Evolutionary conservation across 1,140 invertebrate species (phyloP), one percentile per base, ranked within the genome.

Genomic region (Drosophila sturtevanti): DNA sequence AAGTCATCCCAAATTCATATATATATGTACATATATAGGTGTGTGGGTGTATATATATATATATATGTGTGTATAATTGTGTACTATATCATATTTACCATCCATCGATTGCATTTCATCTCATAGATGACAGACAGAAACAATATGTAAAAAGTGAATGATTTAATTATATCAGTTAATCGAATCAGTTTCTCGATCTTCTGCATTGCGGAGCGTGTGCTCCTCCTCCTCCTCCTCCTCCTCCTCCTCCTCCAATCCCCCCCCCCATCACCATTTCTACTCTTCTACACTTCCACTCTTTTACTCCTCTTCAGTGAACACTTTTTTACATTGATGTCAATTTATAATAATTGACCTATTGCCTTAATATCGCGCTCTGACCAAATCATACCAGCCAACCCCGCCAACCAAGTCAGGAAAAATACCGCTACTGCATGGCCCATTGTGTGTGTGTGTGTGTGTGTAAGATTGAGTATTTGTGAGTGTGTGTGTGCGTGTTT

Each of bases 321-420:
- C 65, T 68, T 78, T 85, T 78, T 89, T 85, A 91, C 81, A 91
- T 90, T 89, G 86, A 89, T 90, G 84, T 84, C 84, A 90, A 90
- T 90, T 90, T 90, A 90, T 81, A 82, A 89, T 73, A 90, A 90
- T 90, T 90, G 89, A 90, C 89, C 89, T 90, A 90, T 90, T 90
- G 89, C 84, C 89, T 89, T 89, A 90, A 86, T 90, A 89, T 89
- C 85, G 80, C 73, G 79, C 84, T 90, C 75, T 68, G 81, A 85
- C 80, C 89, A 78, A 80, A 80, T 73, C 86, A 87, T 82, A 67
- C 75, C 76, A 72, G 63, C 68, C 69, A 56, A 22, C 37, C 41
- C 16, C 72, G 35, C 11, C 72, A 77, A 52, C 68, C 64, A 69
- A 71, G 70, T 68, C 67, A 78, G 81, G 73, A 81, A 87, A 85